Evolutionary conservation across 2,888 invertebrate species (phyloP), one percentile per base, ranked within the genome.

Genomic region (Drosophila demipolita): DNA sequence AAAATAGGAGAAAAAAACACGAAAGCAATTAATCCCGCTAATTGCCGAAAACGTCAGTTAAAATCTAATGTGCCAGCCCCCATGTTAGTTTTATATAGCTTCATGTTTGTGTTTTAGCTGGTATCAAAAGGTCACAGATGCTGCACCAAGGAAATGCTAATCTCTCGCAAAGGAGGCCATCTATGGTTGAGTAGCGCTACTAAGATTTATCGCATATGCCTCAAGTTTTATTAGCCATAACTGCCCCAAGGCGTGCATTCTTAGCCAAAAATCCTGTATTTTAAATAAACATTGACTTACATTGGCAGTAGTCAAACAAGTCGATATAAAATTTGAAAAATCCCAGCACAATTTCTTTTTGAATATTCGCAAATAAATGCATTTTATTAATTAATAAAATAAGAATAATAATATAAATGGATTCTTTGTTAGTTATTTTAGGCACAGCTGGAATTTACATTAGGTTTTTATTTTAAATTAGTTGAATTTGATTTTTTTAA

Each of bases 21-120:
- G 66, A 79, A 82, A 79, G 82, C 81, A 81, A 82, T 81, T 81
- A 81, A 82, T 73, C 50, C 71, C 71, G 80, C 80, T 81, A 81
- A 81, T 81, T 82, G 80, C 75, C 52, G 23, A 72, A 63, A 66
- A 66, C 67, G 66, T 70, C 69, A 69, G 82, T 79, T 32, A 52
- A 75, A 61, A 66, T 82, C 79, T 81, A 73, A 79, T 77, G 66
- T 76, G 64, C 65, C 78, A 65, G 76, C 80, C 76, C 77, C 63
- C 78, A 80, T 72, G 80, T 68, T 60, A 57, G 52, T 52, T 55
- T 71, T 59, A 42, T 48, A 36, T 49, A 33, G 26, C 36, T 59
- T 33, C 36, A 20, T 54, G 33, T 63, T 63, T 52, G 20, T 69
- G 32, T 62, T 38, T 67, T 20, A 11, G 29, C 55, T 57, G 60